These are phyloP conservation scores for Barypeithes pellucidus DNA, from an alignment of 2,888 invertebrate genomes.

Conservation along the genomic window DNA sequence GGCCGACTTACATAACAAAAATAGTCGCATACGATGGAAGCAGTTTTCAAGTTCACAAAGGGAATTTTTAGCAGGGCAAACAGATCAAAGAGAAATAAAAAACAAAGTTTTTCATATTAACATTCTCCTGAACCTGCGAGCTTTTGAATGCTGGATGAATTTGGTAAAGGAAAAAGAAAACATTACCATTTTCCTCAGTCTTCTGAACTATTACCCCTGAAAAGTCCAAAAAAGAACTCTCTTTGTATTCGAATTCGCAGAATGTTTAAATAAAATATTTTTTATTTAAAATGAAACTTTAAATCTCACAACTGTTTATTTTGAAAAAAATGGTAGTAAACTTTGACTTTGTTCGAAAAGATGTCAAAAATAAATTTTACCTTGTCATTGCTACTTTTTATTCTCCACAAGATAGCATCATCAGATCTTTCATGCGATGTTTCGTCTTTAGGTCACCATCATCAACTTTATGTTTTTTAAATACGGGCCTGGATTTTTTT, in stretches of 20 bases:
- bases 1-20: not conserved
- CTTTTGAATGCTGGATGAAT: constrained; percentile 12
- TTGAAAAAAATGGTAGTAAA: no score
- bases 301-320: not conserved
- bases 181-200: constrained; percentile 1
- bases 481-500: no score
- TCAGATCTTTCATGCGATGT: no score
- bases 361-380: no score
- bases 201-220: not conserved
- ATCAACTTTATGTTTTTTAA: no score
- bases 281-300: not conserved
- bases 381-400: no score
- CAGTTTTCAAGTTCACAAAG: not conserved
- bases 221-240: not conserved
- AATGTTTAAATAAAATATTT: not conserved
- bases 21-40: not conserved
- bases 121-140: not conserved
- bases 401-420: no score
- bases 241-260: not conserved
- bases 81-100: constrained; percentile 38
- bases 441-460: no score
- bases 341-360: no score
- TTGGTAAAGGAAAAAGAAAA: constrained; percentile 1
- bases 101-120: constrained; percentile 21
- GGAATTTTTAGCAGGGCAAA: constrained; percentile 23